Conservation (phyloP, 2,888 invertebrate species). For the Lacanobia wlatinum region DNA sequence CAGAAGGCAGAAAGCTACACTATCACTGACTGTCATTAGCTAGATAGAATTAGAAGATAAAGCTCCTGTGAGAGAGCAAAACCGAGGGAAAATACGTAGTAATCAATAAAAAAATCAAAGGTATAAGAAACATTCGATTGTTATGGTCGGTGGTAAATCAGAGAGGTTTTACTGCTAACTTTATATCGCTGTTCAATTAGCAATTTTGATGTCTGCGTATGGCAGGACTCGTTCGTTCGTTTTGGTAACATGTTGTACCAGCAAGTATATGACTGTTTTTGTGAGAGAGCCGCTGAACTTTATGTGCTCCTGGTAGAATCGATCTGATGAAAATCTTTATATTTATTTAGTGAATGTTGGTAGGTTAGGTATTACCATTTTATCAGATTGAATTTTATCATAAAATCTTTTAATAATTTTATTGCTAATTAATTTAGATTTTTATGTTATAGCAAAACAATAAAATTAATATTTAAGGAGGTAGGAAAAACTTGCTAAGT, state of each 20-base stretch:
- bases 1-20: too few relatives aligned
- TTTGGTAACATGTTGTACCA: constrained; percentile 35
- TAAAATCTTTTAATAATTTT: background rate
- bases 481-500: too few relatives aligned
- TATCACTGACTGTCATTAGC: too few relatives aligned
- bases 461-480: too few relatives aligned
- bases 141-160: constrained; percentile 43
- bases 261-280: constrained; percentile 30
- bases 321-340: background rate
- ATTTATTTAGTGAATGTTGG: background rate
- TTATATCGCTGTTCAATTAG: constrained; percentile 42
- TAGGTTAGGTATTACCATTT: background rate
- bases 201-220: constrained; percentile 45
- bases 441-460: too few relatives aligned
- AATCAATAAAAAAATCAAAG: background rate
- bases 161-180: constrained; percentile 39
- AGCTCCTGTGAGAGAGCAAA: too few relatives aligned
- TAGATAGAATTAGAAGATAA: too few relatives aligned
- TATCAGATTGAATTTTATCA: background rate
- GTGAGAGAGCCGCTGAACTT: constrained; percentile 38
- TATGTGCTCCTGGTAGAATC: constrained; percentile 17
- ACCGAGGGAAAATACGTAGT: background rate
- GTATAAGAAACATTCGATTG: constrained; percentile 20
- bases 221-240: constrained; percentile 12
- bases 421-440: background rate